Conservation (phyloP, 1,140 invertebrate species). For the Carcinoscorpius rotundicauda region DNA sequence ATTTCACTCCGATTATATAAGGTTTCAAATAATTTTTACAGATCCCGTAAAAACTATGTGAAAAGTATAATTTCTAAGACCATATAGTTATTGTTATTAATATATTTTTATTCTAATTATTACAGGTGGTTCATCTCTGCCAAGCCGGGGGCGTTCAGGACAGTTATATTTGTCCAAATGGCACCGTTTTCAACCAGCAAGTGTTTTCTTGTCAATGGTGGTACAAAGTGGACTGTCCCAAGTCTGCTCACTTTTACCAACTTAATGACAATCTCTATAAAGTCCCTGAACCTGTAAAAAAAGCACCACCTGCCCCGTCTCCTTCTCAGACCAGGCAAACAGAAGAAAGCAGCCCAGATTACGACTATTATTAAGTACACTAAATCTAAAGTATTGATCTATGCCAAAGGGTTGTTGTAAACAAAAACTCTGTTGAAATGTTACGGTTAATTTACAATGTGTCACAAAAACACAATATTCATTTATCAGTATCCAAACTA, state of each 20-base stretch:
- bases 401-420: too few relatives aligned
- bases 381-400: too few relatives aligned
- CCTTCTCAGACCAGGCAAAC: too few relatives aligned
- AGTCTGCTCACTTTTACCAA: constrained; percentile 24
- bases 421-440: too few relatives aligned
- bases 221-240: constrained; percentile 40
- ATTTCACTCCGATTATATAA: not conserved
- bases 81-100: constrained; percentile 4
- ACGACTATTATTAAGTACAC: too few relatives aligned
- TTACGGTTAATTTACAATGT: too few relatives aligned
- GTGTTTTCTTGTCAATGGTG: constrained; percentile 43
- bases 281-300: not conserved
- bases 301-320: too few relatives aligned
- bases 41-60: not conserved
- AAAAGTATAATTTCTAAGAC: not conserved
- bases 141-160: constrained; percentile 34
- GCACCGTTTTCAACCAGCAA: constrained; percentile 40
- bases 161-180: constrained; percentile 44
- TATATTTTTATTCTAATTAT: constrained; percentile 14
- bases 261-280: constrained; percentile 33
- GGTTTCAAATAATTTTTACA: not conserved
- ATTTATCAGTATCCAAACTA: too few relatives aligned
- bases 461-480: too few relatives aligned
- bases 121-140: constrained; percentile 54
- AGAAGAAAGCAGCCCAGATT: too few relatives aligned